Base-by-base conservation (phyloP, 2,113 vertebrate genomes). In the Perognathus longimembris region DNA sequence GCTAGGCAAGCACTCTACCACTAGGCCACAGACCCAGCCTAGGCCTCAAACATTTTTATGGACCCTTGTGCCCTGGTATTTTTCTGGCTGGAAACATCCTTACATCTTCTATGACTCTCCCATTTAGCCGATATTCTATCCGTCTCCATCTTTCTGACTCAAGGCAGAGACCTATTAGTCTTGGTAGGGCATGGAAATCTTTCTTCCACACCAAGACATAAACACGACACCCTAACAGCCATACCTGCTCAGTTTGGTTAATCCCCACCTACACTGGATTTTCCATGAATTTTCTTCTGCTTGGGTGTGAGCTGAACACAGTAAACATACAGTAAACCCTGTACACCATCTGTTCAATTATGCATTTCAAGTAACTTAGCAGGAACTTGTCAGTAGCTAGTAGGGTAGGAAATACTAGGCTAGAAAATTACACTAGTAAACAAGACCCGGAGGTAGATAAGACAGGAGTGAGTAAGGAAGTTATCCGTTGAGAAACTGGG, bases 341-440 rank as follows among this genome's bases (percentile, higher is more conserved):
- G 66, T 61, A 66, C 64, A 18, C 66, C 26, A 28, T 67, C 17
- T 38, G 32, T 28, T 92, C 69, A 75, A 71, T 82, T 81, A 42
- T 40, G 69, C 34, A 34, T 45, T 91, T 45, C 12, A 83, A 86
- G 40, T 78, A 67, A 66, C 70, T 59, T 83, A 90, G 77, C 76
- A 74, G 67, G 34, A 6, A 15, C 14, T 28, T 26, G 26, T 70
- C 61, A 80, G 70, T n/a, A 18, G 3, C 40, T 61, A 32, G 12
- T 20, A 11, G n/a, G 17, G 20, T 63, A 42, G 76, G 34, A 50
- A 40, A 21, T 20, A 17, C 1, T 1, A 69, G 28, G 32, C 45
- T 81, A 76, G 85, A 77, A 80, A 70, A 26, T 69, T 9, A 30
- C 14, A 17, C 0, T 15, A 11, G 38, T 45, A 17, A 85, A 42